Evolutionary conservation across 2,113 vertebrate genomes (phyloP).

Genomic region (Pelmatolapia mariae): DNA sequence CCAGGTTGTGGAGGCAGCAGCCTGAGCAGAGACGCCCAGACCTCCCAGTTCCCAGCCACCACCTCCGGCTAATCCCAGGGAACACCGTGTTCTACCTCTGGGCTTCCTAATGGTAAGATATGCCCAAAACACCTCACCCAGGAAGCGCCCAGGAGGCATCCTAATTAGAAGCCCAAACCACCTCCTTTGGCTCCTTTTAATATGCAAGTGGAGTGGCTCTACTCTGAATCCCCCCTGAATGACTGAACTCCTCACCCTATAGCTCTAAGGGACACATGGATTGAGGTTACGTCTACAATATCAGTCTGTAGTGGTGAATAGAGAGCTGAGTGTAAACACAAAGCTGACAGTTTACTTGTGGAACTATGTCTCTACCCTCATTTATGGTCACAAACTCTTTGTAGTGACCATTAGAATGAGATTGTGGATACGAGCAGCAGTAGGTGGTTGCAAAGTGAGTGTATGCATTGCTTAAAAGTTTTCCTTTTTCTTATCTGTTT

Average conservation of each 20-base stretch:
- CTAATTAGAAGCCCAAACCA: not conserved
- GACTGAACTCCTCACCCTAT: not conserved
- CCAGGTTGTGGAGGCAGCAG: not conserved
- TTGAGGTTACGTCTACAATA: not conserved
- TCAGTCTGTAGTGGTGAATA: not conserved
- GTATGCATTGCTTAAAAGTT: not conserved
- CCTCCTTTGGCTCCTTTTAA: not conserved
- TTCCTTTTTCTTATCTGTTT: not conserved
- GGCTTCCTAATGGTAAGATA: not conserved
- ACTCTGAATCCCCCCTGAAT: not conserved
- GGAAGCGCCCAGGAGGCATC: not conserved
- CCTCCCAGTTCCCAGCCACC: not conserved
- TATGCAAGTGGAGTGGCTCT: not conserved
- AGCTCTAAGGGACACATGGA: not conserved
- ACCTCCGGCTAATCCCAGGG: not conserved
- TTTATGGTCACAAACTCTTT: not conserved
- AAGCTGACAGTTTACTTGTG: not conserved
- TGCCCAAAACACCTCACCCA: not conserved
- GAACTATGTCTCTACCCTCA: not conserved
- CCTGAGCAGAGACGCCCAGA: not conserved
- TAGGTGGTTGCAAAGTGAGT: not conserved
- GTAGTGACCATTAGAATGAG: not conserved
- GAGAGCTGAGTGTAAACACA: not conserved
- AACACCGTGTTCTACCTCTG: not conserved
- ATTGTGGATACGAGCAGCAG: not conserved